Evolutionary conservation across 2,797 vertebrate species (phyloP).

Genomic region (Sebastes oblongus): DNA sequence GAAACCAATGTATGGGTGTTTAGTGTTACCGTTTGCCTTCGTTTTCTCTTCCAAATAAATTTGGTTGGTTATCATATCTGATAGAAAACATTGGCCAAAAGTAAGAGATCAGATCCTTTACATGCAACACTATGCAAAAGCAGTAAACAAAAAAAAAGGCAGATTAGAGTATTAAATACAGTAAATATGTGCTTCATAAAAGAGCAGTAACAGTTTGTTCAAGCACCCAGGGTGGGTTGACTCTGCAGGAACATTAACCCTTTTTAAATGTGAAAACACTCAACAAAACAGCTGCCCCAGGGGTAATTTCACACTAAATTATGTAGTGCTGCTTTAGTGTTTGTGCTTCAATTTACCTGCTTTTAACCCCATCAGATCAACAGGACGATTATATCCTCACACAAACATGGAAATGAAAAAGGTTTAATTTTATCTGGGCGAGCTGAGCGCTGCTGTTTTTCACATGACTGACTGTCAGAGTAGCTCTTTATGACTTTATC

Average conservation of each 20-base stretch:
- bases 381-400: background rate
- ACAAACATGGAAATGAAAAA: constrained; percentile 1
- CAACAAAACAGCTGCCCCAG: background rate
- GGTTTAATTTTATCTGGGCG: constrained; percentile 3
- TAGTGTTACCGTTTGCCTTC: background rate
- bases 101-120: background rate
- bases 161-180: background rate
- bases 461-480: constrained; percentile 5
- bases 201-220: background rate
- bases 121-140: background rate
- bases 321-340: background rate
- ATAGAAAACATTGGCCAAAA: background rate
- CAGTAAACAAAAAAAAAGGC: background rate
- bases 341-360: background rate
- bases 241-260: background rate
- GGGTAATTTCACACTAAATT: background rate
- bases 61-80: background rate
- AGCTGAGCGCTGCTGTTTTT: background rate
- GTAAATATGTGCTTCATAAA: background rate
- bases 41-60: background rate
- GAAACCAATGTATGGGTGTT: background rate
- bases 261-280: background rate
- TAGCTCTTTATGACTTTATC: constrained; percentile 13
- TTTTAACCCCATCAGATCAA: background rate
- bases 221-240: background rate